These are phyloP conservation scores for Patella ulyssiponensis DNA, from an alignment of 2,888 invertebrate species.

Conservation along the genomic window DNA sequence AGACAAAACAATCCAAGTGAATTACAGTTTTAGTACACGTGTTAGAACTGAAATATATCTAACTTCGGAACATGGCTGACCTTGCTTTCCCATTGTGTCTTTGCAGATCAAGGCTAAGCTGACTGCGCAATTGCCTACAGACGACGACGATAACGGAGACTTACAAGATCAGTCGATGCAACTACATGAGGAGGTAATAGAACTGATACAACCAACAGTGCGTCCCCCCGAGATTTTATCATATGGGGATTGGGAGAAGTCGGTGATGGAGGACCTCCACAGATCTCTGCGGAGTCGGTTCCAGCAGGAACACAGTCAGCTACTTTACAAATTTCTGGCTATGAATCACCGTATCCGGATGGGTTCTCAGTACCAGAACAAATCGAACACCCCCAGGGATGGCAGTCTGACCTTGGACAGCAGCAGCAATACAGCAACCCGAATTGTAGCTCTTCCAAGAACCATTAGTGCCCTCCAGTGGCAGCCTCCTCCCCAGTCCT, in stretches of 20 bases:
- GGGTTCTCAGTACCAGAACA: background rate
- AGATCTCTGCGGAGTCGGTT: conserved; percentile 25
- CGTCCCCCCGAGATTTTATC: background rate
- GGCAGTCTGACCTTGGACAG: background rate
- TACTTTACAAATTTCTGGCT: conserved; percentile 23
- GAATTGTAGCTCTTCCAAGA: background rate
- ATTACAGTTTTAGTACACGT: too few species aligned
- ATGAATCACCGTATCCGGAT: conserved; percentile 17
- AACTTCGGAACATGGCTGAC: too few species aligned
- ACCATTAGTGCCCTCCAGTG: background rate
- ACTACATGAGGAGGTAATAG: background rate
- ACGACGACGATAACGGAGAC: conserved; percentile 10
- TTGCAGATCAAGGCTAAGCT: background rate
- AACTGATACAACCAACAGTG: background rate
- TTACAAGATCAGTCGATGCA: conserved; percentile 20
- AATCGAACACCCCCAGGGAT: background rate
- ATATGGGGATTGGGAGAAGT: conserved; percentile 19
- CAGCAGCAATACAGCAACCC: conserved; percentile 6
- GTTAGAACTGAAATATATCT: too few species aligned
- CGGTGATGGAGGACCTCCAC: conserved; percentile 28
- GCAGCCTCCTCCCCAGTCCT: conserved; percentile 8
- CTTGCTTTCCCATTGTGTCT: too few species aligned
- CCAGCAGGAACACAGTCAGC: conserved; percentile 24
- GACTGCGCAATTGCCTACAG: conserved; percentile 17
- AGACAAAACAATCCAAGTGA: too few species aligned